phyloP scores from a whole-genome alignment of 2,888 invertebrate genomes.

The Andricus curvator region DNA sequence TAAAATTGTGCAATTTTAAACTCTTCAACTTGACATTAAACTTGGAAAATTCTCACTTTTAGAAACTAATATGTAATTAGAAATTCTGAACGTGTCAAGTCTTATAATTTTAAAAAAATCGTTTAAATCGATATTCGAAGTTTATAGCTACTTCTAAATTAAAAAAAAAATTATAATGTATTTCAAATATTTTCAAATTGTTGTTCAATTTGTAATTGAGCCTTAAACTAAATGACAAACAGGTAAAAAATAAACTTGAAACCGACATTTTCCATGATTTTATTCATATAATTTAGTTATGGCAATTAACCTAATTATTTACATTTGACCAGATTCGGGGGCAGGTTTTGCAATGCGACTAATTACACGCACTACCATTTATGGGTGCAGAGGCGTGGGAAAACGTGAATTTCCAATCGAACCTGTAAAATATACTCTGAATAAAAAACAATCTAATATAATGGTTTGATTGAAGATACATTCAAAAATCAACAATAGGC shows the following conservation, averaged over 20 bases:
- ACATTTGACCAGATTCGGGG: conserved; percentile 31
- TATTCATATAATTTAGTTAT: conserved; percentile 38
- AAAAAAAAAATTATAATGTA: no score
- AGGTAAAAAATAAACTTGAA: not conserved
- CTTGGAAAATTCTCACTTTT: no score
- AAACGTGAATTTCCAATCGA: conserved; percentile 33
- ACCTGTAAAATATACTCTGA: conserved; percentile 34
- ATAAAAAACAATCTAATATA: conserved; percentile 17
- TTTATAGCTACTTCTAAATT: no score
- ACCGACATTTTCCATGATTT: conserved; percentile 22
- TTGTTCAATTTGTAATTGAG: not conserved
- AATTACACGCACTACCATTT: conserved; percentile 37
- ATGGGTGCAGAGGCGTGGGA: conserved; percentile 36
- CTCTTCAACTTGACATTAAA: no score
- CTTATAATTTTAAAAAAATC: not conserved
- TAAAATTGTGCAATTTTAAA: not conserved
- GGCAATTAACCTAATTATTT: conserved; percentile 36
- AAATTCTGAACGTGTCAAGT: not conserved
- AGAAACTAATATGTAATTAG: not conserved
- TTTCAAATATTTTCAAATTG: no score
- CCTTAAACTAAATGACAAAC: not conserved
- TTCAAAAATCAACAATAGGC: conserved; percentile 21
- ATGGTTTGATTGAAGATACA: conserved; percentile 10
- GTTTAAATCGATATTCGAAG: no score
- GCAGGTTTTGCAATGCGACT: conserved; percentile 32